phyloP scores from a whole-genome alignment of 2,113 vertebrate species.

The Python bivittatus region DNA sequence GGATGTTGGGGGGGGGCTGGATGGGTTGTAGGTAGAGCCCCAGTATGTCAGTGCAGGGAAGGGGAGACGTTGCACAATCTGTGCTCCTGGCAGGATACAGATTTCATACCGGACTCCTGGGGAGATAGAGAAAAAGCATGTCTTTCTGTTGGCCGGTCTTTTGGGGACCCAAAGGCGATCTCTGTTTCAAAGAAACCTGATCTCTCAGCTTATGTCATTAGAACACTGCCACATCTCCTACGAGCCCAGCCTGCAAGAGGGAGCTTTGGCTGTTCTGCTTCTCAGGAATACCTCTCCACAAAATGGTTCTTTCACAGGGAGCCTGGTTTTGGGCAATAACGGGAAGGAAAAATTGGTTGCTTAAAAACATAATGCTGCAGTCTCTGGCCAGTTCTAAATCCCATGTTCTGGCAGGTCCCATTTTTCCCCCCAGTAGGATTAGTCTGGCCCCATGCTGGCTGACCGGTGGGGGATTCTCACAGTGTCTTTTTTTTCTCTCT shows the following conservation, averaged over 20 bases:
- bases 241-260: not conserved
- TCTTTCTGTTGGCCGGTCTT: not conserved
- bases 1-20: not conserved
- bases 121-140: not conserved
- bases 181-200: not conserved
- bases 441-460: not conserved
- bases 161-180: not conserved
- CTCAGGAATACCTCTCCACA: not conserved
- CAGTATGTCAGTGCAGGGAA: not conserved
- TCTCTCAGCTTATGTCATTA: not conserved
- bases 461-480: constrained; percentile 7
- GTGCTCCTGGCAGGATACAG: not conserved
- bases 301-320: not conserved
- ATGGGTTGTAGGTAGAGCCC: not conserved
- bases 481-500: constrained; percentile 8
- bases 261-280: not conserved
- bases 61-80: not conserved
- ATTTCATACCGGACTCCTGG: not conserved
- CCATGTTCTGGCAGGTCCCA: not conserved
- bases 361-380: not conserved
- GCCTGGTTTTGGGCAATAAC: not conserved
- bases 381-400: not conserved
- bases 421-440: not conserved
- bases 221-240: not conserved
- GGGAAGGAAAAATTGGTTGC: not conserved